phyloP scores from a whole-genome alignment of 2,113 vertebrate species.

The Garra rufa region DNA sequence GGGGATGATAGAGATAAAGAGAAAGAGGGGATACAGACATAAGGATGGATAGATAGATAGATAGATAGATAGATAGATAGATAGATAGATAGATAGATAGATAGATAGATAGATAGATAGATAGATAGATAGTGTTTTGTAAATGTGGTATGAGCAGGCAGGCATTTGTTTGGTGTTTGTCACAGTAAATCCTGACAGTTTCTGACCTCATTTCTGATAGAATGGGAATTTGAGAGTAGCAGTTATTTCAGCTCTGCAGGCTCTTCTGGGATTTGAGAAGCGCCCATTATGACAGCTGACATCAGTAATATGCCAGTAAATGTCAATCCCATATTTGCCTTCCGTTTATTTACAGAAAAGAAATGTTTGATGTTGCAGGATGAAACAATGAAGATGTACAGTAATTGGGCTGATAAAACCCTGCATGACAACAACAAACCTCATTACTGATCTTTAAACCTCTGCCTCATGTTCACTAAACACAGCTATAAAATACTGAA shows the following conservation, averaged over 20 bases:
- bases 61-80: neutral
- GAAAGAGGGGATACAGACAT: neutral
- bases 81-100: neutral
- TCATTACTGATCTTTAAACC: neutral
- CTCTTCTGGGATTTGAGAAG: neutral
- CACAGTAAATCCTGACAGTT: neutral
- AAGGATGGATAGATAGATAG: neutral
- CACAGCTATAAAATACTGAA: neutral
- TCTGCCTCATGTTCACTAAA: neutral
- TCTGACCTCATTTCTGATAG: conserved; percentile 1
- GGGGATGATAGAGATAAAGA: neutral
- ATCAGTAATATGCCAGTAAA: conserved; percentile 8
- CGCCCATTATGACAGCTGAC: neutral
- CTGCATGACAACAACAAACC: neutral
- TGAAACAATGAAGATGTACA: neutral
- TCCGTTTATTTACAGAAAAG: neutral
- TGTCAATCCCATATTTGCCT: neutral
- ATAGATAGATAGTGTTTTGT: neutral
- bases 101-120: neutral
- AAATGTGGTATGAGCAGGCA: neutral
- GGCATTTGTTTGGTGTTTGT: neutral
- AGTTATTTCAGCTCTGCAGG: neutral
- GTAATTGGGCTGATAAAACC: neutral
- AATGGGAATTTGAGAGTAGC: conserved; percentile 11
- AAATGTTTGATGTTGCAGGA: neutral